These are phyloP conservation scores for Phyllostomus hastatus DNA, from an alignment of 2,113 vertebrate genomes.

Conservation along the genomic window DNA sequence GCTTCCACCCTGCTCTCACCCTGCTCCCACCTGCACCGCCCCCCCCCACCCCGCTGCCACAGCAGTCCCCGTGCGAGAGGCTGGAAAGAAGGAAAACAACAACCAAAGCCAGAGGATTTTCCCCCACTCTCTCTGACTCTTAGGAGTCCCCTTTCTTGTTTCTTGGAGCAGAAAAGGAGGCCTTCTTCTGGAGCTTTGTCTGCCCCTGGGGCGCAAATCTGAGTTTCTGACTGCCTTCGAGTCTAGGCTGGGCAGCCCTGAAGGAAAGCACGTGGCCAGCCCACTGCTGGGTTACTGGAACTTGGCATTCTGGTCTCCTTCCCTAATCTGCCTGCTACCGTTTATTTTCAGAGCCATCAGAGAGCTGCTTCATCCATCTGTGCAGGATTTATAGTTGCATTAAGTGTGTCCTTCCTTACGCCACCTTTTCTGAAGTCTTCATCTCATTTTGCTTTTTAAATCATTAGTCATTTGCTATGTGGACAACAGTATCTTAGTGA, in stretches of 20 bases:
- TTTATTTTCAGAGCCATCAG: neutral
- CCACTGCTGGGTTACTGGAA: neutral
- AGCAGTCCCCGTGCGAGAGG: neutral
- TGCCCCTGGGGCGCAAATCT: neutral
- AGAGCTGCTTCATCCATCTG: neutral
- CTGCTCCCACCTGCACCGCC: rapidly evolving
- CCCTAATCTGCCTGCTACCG: neutral
- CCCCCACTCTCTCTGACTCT: neutral
- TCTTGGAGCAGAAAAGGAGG: neutral
- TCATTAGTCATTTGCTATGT: neutral
- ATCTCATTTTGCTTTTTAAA: neutral
- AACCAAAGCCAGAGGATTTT: too few relatives aligned
- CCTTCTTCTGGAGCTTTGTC: neutral
- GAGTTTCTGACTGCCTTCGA: neutral
- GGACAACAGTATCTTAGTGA: neutral
- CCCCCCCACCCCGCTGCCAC: neutral
- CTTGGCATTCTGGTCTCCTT: neutral
- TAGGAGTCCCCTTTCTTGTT: neutral
- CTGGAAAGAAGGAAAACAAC: neutral
- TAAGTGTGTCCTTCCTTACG: neutral
- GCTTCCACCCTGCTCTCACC: too few relatives aligned
- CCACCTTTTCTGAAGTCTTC: neutral
- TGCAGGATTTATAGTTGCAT: neutral
- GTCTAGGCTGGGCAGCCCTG: neutral
- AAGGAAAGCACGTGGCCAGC: neutral